Evolutionary conservation across 1,140 invertebrate species (phyloP), one percentile per base, ranked within the genome.

Genomic region (Cydia splendana): DNA sequence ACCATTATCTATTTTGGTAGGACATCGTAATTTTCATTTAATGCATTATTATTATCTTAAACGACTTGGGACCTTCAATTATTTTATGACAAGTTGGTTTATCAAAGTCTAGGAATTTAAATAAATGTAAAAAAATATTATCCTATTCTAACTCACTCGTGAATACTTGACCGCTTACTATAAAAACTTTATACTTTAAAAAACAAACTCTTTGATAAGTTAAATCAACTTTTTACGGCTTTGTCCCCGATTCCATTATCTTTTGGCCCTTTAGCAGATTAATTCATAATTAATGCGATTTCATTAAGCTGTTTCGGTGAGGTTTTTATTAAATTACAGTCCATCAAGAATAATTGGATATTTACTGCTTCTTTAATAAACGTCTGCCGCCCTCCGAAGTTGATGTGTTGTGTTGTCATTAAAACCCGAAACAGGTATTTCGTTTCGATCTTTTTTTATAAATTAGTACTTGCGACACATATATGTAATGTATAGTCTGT

Each of bases 211-310:
- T 45, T 38, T 71, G 38, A 71, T 71, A 3, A 71, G 34, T 38
- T 42, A 42, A 71, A 34, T 71, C 34, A 71, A 71, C 67, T 71
- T 71, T 48, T 38, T 12, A 38, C 15, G 6, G 67, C 67, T 71
- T 71, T 71, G 67, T 71, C 67, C 34, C 15, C 67, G 34, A 15
- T 38, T 71, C 67, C 30, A 71, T 71, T 71, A 71, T 71, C 67
- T 71, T 38, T 42, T 71, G 30, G 45, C 67, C 67, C 67, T 71
- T 71, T 71, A 4, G 34, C n/a, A 71, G 67, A 71, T 71, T 71
- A 71, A 71, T 45, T 71, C 67, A 71, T 71, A 71, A 71, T 71
- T 71, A 71, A 71, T 71, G 67, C 30, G 38, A 38, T 71, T 71
- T 71, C n/a, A 71, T 71, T 71, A 71, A 71, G 67, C 67, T 71